phyloP scores from a whole-genome alignment of 2,113 vertebrate genomes.

The Anarrhichthys ocellatus region DNA sequence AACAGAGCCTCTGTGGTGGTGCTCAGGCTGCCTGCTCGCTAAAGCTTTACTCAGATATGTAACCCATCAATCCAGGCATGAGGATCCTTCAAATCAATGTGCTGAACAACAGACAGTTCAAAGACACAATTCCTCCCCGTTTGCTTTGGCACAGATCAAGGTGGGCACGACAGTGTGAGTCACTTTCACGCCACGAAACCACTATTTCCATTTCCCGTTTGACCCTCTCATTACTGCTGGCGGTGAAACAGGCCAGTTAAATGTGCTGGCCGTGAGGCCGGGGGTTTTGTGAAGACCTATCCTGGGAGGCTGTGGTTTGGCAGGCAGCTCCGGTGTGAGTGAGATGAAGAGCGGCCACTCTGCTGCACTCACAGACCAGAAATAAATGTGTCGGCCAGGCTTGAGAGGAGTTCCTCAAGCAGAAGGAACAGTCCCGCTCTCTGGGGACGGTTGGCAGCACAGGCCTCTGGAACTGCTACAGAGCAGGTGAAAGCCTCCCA shows the following conservation, averaged over 20 bases:
- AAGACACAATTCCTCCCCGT: conserved; percentile 59
- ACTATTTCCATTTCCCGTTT: conserved; percentile 68
- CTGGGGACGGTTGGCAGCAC: conserved; percentile 44
- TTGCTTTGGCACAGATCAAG: conserved; percentile 69
- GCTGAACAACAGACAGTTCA: conserved; percentile 67
- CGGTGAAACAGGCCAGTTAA: conserved; percentile 59
- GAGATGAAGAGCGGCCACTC: conserved; percentile 59
- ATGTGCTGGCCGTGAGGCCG: conserved; percentile 43
- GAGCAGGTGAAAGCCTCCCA: conserved; percentile 61
- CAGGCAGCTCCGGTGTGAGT: conserved; percentile 22
- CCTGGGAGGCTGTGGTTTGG: conserved; percentile 47
- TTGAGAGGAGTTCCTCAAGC: conserved; percentile 62
- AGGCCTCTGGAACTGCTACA: conserved; percentile 42
- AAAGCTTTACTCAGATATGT: conserved; percentile 33
- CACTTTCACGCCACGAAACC: conserved; percentile 53
- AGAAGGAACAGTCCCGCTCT: conserved; percentile 56
- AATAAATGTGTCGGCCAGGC: conserved; percentile 64
- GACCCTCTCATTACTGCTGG: conserved; percentile 60
- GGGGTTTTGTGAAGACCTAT: conserved; percentile 20
- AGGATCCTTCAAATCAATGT: conserved; percentile 57
- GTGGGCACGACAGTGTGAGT: conserved; percentile 63
- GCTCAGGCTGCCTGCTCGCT: conserved; percentile 3
- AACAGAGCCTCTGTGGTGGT: conserved; percentile 37
- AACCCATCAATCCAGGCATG: conserved; percentile 35
- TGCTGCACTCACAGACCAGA: conserved; percentile 56